A percentile compares a stretch with the other conserved stretches of the same genome.
phyloP scores from a whole-genome alignment of 2,888 invertebrate species.

The Candidula unifasciata region DNA sequence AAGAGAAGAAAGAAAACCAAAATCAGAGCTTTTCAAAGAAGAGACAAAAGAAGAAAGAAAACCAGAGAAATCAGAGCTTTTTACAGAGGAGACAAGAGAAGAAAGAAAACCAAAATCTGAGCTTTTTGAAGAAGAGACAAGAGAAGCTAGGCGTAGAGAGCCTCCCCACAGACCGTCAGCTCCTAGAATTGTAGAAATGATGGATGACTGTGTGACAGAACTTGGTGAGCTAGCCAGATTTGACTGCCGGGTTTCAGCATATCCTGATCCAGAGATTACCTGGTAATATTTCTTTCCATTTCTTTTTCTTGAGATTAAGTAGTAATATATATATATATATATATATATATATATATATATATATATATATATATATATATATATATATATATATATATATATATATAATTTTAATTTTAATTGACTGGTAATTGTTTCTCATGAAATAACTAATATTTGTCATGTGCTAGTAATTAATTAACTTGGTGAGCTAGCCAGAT shows the following conservation, averaged over 20 bases:
- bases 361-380: no score
- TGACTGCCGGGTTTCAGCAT: constrained; percentile 74
- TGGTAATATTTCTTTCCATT: constrained; percentile 64
- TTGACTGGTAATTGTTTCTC: no score
- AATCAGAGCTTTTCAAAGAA: background rate
- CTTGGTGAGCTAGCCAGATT: constrained; percentile 72
- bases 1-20: background rate
- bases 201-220: constrained; percentile 71
- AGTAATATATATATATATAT: background rate
- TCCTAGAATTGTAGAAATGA: constrained; percentile 67
- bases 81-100: constrained; percentile 24
- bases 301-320: background rate
- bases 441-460: no score
- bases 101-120: constrained; percentile 9
- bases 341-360: no score
- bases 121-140: constrained; percentile 19
- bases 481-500: constrained; percentile 70
- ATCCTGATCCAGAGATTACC: constrained; percentile 75
- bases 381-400: no score
- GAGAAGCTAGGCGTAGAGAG: background rate
- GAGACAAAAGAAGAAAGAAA: background rate
- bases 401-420: no score
- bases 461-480: no score
- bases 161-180: constrained; percentile 31
- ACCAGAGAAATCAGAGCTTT: constrained; percentile 11